Base-by-base conservation (phyloP, 2,888 invertebrate species). In the Agelastica alni region DNA sequence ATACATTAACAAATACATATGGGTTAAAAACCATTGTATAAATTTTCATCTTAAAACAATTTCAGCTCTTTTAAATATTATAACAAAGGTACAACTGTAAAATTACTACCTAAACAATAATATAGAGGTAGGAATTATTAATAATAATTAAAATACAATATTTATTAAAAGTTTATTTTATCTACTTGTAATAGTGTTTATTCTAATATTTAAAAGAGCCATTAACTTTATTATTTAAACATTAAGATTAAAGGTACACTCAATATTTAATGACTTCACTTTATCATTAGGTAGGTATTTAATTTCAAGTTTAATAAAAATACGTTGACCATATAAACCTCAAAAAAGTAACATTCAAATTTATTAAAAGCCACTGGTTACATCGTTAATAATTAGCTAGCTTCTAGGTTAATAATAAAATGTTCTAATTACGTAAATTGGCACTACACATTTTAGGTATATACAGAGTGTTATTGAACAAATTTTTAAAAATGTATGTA, bases 281-380 rank as follows among this genome's bases (percentile, higher is more conserved):
- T 51, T 51, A 55, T 17, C 32, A 13, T 39, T 41, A 17, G 17
- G 10, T 16, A 10, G 10, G 9, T 36, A 53, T 42, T 46, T 42
- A 39, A 36, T 51, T 45, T 51, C 22, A 41, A 51, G 20, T 43
- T 30, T 46, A 44, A 46, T 49, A 39, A 55, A 55, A 31, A 47
- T 53, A 54, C 58, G 57, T 56, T 61, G 51, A 59, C 61, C 59
- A 61, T 53, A 45, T 37, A 59, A 61, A 59, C 28, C 28, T 42
- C 45, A 44, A 46, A 56, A 58, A 52, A 46, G 41, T 46, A 53
- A 53, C 39, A 56, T 43, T 51, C 13, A 42, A 54, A 58, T 44
- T 28, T 52, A 43, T 54, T 56, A 46, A 54, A 60, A 58, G 58
- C 60, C 58, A 49, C 49, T 36, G 22, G 51, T 39, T 53, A 52